phyloP scores from a whole-genome alignment of 2,797 vertebrate genomes.

The Podarcis lilfordi region DNA sequence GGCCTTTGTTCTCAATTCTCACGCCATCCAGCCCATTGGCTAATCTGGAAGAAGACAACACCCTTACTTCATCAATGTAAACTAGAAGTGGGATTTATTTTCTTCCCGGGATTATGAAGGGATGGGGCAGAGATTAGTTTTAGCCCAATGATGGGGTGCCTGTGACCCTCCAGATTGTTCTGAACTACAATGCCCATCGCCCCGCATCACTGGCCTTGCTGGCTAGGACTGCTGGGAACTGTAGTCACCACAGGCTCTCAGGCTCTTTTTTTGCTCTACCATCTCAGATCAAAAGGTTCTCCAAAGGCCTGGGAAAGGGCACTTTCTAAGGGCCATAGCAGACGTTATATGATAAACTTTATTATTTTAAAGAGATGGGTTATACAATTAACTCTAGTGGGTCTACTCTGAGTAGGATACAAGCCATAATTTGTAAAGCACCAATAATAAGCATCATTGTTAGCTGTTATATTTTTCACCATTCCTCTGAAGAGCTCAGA shows the following conservation, averaged over 20 bases:
- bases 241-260: no score
- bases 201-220: no score
- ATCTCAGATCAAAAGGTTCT: background rate
- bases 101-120: background rate
- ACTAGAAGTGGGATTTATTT: background rate
- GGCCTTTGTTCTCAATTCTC: conserved; percentile 86
- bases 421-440: background rate
- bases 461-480: background rate
- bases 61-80: background rate
- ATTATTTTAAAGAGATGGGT: no score
- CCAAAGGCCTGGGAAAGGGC: background rate
- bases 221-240: no score
- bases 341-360: background rate
- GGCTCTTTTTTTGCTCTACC: background rate
- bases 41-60: conserved; percentile 63
- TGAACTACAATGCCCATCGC: no score
- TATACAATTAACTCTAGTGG: no score
- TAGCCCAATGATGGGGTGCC: no score
- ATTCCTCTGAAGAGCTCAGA: background rate
- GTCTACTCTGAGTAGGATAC: no score
- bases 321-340: background rate
- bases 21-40: conserved; percentile 86
- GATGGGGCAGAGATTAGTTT: background rate
- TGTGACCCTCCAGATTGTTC: no score
- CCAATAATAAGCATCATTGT: no score